Conservation (phyloP, 2,113 vertebrate genomes). For the Opisthocomus hoazin region DNA sequence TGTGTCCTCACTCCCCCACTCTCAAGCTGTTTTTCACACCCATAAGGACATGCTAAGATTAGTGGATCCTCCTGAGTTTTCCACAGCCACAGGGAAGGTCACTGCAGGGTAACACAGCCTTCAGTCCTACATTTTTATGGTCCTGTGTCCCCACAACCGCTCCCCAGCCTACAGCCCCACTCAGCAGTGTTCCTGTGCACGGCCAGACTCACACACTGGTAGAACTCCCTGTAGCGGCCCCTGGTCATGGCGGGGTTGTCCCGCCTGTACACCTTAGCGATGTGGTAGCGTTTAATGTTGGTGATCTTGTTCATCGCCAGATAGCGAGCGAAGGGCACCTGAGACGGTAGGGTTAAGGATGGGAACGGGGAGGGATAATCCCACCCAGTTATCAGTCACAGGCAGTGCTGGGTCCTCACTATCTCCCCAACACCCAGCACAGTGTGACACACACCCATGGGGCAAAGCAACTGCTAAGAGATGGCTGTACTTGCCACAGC, state of each 20-base stretch:
- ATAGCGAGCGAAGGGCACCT: constrained; percentile 97
- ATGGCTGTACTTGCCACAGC: not conserved
- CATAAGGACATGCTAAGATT: accelerated
- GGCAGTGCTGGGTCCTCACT: not conserved
- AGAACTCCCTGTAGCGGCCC: constrained; percentile 93
- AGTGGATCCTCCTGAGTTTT: not conserved
- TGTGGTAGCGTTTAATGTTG: constrained; percentile 94
- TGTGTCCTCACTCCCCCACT: not conserved
- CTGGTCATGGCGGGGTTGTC: constrained; percentile 91
- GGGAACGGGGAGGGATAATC: not conserved
- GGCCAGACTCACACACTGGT: constrained; percentile 89
- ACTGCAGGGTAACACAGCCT: not conserved
- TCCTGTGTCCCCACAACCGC: accelerated
- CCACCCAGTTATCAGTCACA: not conserved
- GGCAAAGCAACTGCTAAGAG: not conserved
- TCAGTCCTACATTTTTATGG: accelerated
- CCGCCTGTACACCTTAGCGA: constrained; percentile 93
- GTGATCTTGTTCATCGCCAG: constrained; percentile 95
- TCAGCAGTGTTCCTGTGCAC: not conserved
- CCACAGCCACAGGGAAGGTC: not conserved
- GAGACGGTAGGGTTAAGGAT: constrained; percentile 69
- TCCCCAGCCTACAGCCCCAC: not conserved
- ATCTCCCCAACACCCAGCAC: not conserved
- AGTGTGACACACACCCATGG: accelerated
- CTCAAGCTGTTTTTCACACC: not conserved